These are phyloP conservation scores for Oriolus oriolus DNA, from an alignment of 2,113 vertebrate species.

Conservation along the genomic window DNA sequence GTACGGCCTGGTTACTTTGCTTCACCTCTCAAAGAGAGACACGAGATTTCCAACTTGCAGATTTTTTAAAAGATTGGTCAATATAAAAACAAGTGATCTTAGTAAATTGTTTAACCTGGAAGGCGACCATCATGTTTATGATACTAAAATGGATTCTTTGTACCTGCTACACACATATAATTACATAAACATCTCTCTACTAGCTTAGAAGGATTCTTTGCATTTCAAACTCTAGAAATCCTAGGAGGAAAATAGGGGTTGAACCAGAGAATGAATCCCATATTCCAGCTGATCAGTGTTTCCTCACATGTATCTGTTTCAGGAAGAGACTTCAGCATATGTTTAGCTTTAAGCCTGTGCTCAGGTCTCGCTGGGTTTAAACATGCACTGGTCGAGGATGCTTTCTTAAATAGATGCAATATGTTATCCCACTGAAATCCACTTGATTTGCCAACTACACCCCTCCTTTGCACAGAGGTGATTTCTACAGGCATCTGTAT, in stretches of 20 bases:
- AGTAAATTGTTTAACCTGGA: neutral
- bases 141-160: neutral
- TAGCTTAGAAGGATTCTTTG: neutral
- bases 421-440: slow-evolving; percentile 20
- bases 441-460: neutral
- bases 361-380: slow-evolving; percentile 43
- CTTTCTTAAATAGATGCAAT: slow-evolving; percentile 42
- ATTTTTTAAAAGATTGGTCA: neutral
- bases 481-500: neutral
- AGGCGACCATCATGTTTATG: neutral
- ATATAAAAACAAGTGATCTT: neutral
- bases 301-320: slow-evolving; percentile 33
- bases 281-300: slow-evolving; percentile 7
- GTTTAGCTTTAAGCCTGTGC: slow-evolving; percentile 38
- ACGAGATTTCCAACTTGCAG: neutral
- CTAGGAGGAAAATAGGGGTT: neutral
- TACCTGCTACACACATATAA: neutral
- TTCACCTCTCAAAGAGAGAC: neutral
- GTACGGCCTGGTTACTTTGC: neutral
- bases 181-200: neutral
- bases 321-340: slow-evolving; percentile 13
- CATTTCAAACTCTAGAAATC: neutral
- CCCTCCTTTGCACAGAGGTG: neutral
- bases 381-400: neutral
- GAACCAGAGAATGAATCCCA: neutral